Evolutionary conservation across 2,888 invertebrate species (phyloP), one percentile per base, ranked within the genome.

Genomic region (Drosophila parthenogenetica): DNA sequence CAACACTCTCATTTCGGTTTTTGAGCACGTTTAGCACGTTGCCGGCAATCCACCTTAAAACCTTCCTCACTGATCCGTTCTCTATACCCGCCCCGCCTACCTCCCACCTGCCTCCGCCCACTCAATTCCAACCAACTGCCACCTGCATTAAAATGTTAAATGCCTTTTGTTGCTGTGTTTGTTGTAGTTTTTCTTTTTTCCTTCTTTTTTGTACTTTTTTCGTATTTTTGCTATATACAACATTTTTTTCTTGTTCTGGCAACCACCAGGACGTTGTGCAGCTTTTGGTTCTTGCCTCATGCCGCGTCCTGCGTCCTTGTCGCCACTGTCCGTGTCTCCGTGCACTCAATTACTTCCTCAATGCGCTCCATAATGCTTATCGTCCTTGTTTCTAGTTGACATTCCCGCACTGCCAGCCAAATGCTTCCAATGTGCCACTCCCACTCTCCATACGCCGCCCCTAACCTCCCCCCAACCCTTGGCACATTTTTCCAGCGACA

Each of bases 321-420:
- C 7, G 10, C 32, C 48, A 5, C 32, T 79, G 62, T 76, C 79
- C 70, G 81, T 83, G 84, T 88, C 81, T 79, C 86, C 82, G 80
- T 88, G 77, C 89, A 87, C 82, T 82, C 87, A 90, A 90, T 88
- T 88, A 89, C 89, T 89, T 88, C 89, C 90, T 89, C 89, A 88
- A 89, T 88, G 90, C 90, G 85, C 90, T 87, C 84, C 86, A 88
- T 88, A 88, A 90, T 89, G 90, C 87, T 88, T 88, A 82, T 88
- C 89, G 89, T 89, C 89, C 89, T 90, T 89, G 90, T 89, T 87
- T 84, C 87, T 88, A 83, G 88, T 88, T 89, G 89, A 85, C 85
- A 85, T 89, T 89, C 88, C 83, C 89, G 50, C 86, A 85, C 85
- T 83, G 72, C 84, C 75, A 82, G 81, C 72, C 42, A 54, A 67